Base-by-base conservation (phyloP, 2,888 invertebrate species). In the Agrenia bidenticulata region DNA sequence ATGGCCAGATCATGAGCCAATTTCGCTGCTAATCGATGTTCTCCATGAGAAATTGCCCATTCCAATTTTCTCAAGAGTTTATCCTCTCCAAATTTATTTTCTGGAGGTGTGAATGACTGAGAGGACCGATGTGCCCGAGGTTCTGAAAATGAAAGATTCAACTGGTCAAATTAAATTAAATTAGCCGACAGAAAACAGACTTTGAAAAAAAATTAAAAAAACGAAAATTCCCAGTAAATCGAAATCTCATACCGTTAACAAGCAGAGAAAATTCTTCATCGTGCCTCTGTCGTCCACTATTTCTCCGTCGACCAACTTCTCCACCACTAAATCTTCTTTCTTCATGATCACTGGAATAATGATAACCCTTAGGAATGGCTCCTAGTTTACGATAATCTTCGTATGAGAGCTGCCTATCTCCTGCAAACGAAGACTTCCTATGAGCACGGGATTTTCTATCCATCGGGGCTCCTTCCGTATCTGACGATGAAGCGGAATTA, bases 1-100 rank as follows among this genome's bases (percentile, higher is more conserved):
- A 88, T 86, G 0, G 91, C 90, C 73, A 92, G 81, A 79, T 90
- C 88, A 72, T 86, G 84, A 0, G 92, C 91, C 56, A 90, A 84
- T 70, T 85, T 85, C 0, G 91, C 88, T 1, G 92, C 91, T 73
- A 88, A 85, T 57, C 84, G 84, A 80, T 89, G 86, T 77, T 90
- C 87, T 7, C 91, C 91, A 77, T 85, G 86, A 2, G 88, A 86
- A 76, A 92, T 92, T 1, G 91, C 88, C 62, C 84, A 84, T 80
- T 92, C 91, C 61, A 92, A 81, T 79, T 88, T 84, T 78, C 85
- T 84, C 74, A 91, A 82, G 71, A 89, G 80, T 77, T 84, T 81
- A 78, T 85, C 86, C 58, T 87, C 84, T 64, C 85, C 85, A 70
- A 86, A 78, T 1, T 85, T 86, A 77, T 85, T 50, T n/a, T 65